These are phyloP conservation scores for Notospermus geniculatus DNA, from an alignment of 1,140 invertebrate genomes.

Conservation along the genomic window DNA sequence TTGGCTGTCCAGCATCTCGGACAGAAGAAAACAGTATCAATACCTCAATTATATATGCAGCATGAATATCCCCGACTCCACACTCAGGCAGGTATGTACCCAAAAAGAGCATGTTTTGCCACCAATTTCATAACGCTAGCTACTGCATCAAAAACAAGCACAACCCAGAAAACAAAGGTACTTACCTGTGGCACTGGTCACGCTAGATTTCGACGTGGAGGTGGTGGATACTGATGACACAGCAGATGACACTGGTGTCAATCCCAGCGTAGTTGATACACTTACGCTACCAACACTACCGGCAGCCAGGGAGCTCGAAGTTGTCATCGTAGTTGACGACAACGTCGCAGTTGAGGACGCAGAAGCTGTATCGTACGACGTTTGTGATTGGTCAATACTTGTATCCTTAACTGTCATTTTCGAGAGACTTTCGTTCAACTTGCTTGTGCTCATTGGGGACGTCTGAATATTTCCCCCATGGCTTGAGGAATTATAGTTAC, in stretches of 20 bases:
- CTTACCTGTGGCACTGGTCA: conserved; percentile 2
- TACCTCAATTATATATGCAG: no score
- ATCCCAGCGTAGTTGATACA: neutral
- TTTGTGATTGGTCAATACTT: conserved; percentile 33
- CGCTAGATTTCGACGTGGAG: conserved; percentile 20
- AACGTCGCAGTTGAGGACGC: conserved; percentile 29
- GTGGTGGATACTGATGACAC: conserved; percentile 27
- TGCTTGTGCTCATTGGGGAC: conserved; percentile 38
- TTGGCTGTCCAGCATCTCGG: no score
- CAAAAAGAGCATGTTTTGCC: no score
- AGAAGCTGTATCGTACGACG: conserved; percentile 24
- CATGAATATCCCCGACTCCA: no score
- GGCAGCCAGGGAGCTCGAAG: conserved; percentile 19
- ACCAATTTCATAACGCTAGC: no score
- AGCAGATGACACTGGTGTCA: conserved; percentile 22
- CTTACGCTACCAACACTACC: conserved; percentile 18
- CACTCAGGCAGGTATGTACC: no score
- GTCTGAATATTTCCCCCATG: conserved; percentile 30
- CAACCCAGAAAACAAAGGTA: no score
- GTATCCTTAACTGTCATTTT: conserved; percentile 47
- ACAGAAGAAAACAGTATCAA: no score
- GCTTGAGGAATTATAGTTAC: conserved; percentile 17
- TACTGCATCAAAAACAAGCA: no score
- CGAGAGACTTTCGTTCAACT: conserved; percentile 44
- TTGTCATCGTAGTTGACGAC: conserved; percentile 29